Percentiles rank a stretch among this genome's conserved stretches.
Conservation (phyloP, 1,140 invertebrate genomes). For the Orchestia grillus region DNA sequence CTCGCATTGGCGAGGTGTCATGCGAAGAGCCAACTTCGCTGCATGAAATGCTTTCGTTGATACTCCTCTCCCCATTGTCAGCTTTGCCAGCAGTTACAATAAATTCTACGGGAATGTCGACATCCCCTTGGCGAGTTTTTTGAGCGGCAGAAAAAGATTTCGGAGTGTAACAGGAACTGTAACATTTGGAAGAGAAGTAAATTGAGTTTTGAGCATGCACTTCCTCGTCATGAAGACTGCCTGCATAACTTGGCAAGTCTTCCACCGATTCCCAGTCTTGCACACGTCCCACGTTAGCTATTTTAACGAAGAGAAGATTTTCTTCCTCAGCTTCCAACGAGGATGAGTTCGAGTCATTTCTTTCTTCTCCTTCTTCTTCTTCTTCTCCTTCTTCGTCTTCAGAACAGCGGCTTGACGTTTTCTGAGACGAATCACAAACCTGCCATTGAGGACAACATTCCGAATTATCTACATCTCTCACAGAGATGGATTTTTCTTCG, state of each 20-base stretch:
- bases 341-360: neutral
- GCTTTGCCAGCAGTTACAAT: neutral
- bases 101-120: conserved; percentile 19
- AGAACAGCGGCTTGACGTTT: neutral
- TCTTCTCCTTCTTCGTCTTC: neutral
- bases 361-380: neutral
- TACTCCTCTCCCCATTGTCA: neutral
- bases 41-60: neutral
- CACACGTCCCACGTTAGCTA: neutral
- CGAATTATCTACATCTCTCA: neutral
- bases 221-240: neutral
- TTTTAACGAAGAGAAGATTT: conserved; percentile 30
- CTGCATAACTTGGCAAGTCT: neutral
- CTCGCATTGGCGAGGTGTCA: neutral
- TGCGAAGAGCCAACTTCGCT: neutral
- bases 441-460: neutral
- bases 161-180: neutral
- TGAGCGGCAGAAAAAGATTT: neutral
- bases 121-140: neutral
- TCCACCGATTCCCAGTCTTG: conserved; percentile 21
- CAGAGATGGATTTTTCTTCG: neutral
- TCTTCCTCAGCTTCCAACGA: conserved; percentile 1
- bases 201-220: conserved; percentile 39
- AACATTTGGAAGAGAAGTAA: conserved; percentile 12
- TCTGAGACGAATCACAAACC: neutral